These are phyloP conservation scores for Montipora efflorescens DNA, from an alignment of 64 coral and sea anemone genomes.

Conservation along the genomic window DNA sequence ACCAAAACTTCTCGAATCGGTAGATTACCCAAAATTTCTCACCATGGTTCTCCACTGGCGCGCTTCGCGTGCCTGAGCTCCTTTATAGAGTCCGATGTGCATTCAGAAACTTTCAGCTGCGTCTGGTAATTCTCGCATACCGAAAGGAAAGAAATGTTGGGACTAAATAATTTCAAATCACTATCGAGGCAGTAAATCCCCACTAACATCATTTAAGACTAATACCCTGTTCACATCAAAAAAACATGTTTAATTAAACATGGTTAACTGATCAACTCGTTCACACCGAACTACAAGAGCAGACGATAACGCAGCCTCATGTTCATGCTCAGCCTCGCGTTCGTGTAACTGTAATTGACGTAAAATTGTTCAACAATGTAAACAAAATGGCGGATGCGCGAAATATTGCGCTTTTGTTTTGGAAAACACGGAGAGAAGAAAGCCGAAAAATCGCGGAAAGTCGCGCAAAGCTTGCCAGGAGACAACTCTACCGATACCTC, in stretches of 20 bases:
- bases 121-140: too few relatives aligned
- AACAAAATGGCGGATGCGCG: background rate
- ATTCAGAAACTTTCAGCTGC: too few relatives aligned
- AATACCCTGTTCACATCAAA: background rate
- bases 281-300: background rate
- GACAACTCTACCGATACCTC: background rate
- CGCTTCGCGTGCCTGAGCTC: too few relatives aligned
- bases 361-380: background rate
- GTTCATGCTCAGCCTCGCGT: conserved; percentile 19
- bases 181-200: too few relatives aligned
- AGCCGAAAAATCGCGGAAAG: background rate
- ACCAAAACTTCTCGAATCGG: too few relatives aligned
- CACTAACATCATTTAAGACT: background rate
- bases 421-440: background rate
- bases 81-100: too few relatives aligned
- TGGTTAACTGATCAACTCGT: background rate
- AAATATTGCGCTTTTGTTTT: background rate
- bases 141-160: too few relatives aligned
- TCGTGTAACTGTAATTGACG: background rate
- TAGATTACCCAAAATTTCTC: too few relatives aligned
- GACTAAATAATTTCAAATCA: too few relatives aligned
- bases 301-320: background rate
- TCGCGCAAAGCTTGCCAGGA: background rate
- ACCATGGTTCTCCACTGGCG: too few relatives aligned
- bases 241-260: conserved; percentile 12